Base-by-base conservation (phyloP, 2,888 invertebrate genomes). In the Meghimatium bilineatum region DNA sequence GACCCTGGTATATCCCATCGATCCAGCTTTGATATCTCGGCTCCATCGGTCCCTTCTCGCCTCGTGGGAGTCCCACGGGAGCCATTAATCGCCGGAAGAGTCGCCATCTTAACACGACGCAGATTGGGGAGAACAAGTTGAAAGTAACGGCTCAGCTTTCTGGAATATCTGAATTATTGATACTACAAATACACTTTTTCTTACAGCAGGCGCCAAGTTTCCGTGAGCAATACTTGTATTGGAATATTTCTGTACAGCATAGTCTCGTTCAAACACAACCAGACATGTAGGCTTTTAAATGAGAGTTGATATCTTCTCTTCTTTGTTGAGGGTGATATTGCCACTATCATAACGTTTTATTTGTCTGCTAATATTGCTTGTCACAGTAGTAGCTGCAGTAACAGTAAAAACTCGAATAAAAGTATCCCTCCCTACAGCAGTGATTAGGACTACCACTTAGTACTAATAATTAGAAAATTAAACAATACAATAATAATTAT, bases 91-190 rank as follows among this genome's bases (percentile, higher is more conserved):
- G 32, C n/a, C 36, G 76, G 75, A 49, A 20, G 77, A 56, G 69
- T 56, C 82, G 52, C 44, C 66, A 76, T 76, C 76, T 82, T 82
- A 82, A 67, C 76, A 67, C 71, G 76, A 20, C 38, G 82, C 82
- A 82, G 82, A 77, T 77, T 82, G 82, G 38, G n/a, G 75, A 38
- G 66, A 82, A 75, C 75, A 75, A 52, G 75, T 32, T 75, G 63
- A 32, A 72, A 63, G 69, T 72, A 66, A 44, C 75, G 56, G 75
- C 75, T 29, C 63, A 29, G 67, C 82, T 52, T 49, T 36, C 52
- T 69, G 80, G 80, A 71, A 71, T 80, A 52, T 69, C 71, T 71
- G 80, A 80, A 80, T 80, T 80, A 80, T 80, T 80, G 60, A 80
- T 80, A 80, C 56, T 34, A 71, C 80, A 80, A 71, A 80, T 80